Conservation (phyloP, 2,113 vertebrate species). For the Poeciliopsis prolifica region DNA sequence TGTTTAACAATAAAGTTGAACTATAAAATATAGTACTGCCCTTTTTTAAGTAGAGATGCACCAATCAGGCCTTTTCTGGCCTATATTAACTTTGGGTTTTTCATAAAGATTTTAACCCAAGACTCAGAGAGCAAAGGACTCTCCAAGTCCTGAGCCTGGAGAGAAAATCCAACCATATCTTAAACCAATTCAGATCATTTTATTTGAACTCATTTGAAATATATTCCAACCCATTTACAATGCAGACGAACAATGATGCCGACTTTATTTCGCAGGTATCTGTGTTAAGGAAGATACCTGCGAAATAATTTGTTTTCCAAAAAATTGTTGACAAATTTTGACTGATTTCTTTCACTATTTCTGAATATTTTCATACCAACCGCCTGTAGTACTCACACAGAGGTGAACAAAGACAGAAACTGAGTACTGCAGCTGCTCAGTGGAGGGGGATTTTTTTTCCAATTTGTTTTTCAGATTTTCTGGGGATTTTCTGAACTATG, state of each 20-base stretch:
- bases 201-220: too few relatives aligned
- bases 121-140: too few relatives aligned
- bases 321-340: neutral
- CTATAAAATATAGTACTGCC: neutral
- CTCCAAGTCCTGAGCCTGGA: too few relatives aligned
- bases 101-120: neutral
- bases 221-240: too few relatives aligned
- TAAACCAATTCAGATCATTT: too few relatives aligned
- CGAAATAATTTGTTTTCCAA: too few relatives aligned
- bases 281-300: too few relatives aligned
- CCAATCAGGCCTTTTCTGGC: neutral
- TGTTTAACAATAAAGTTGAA: neutral
- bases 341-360: neutral
- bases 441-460: conserved; percentile 62
- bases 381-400: conserved; percentile 63
- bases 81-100: neutral
- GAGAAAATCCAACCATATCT: too few relatives aligned
- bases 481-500: too few relatives aligned
- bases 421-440: conserved; percentile 75
- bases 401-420: conserved; percentile 71
- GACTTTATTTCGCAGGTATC: too few relatives aligned
- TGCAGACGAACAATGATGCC: too few relatives aligned
- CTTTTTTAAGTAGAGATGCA: neutral
- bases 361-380: neutral
- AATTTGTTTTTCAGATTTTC: too few relatives aligned